phyloP scores from a whole-genome alignment of 2,113 vertebrate species.

The Mionectes macconnelli region DNA sequence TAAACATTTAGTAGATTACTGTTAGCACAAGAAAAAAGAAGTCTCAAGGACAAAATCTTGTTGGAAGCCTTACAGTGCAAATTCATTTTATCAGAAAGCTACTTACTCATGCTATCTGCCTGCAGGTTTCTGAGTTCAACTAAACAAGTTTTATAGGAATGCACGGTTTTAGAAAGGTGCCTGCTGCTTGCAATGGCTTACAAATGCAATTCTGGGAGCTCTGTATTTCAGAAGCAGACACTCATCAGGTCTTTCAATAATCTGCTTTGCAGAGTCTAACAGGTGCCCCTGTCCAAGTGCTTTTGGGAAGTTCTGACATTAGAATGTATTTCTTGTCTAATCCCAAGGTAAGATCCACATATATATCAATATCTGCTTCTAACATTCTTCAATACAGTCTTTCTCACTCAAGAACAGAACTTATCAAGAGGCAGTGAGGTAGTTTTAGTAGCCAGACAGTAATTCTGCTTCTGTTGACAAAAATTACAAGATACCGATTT shows the following conservation, averaged over 20 bases:
- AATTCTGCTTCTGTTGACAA: background rate
- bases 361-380: rapidly evolving
- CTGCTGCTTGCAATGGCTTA: background rate
- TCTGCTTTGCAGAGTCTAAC: background rate
- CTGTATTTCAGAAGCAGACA: background rate
- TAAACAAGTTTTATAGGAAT: background rate
- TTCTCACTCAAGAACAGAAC: background rate
- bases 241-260: background rate
- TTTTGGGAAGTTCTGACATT: background rate
- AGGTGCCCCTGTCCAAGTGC: background rate
- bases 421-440: background rate
- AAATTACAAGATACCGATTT: background rate
- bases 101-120: background rate
- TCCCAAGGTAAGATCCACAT: background rate
- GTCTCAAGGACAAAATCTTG: background rate
- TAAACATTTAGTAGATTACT: background rate
- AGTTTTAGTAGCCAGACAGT: background rate
- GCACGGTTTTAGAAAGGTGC: background rate
- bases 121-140: background rate
- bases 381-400: background rate
- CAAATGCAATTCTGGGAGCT: background rate
- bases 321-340: background rate
- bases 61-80: background rate
- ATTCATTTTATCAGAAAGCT: background rate
- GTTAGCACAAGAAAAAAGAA: background rate